Evolutionary conservation across 2,113 vertebrate species (phyloP).

Genomic region (Syngnathus floridae): DNA sequence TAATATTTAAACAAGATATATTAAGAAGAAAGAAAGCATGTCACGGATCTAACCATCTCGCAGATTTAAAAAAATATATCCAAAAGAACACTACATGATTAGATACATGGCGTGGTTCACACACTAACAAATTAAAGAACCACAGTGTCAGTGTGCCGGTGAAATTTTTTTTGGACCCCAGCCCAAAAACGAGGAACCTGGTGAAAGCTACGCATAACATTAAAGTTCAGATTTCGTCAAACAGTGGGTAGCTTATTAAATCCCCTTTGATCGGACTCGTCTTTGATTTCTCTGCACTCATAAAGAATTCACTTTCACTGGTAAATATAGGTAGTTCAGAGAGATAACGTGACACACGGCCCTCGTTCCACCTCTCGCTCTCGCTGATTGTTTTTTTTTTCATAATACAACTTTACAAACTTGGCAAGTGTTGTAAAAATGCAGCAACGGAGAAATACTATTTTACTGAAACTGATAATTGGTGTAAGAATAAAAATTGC

Average conservation of each 20-base stretch:
- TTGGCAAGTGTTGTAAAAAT: constrained; percentile 44
- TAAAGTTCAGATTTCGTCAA: constrained; percentile 86
- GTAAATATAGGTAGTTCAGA: constrained; percentile 99
- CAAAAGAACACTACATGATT: constrained; percentile 10
- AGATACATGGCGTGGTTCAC: constrained; percentile 64
- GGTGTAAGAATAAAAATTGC: background rate
- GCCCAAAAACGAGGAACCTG: constrained; percentile 62
- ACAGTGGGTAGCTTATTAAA: constrained; percentile 99
- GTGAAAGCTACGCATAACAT: constrained; percentile 84
- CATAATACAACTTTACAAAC: constrained; percentile 74
- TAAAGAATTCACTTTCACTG: constrained; percentile 99
- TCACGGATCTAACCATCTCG: background rate
- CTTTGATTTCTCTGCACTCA: constrained; percentile 98
- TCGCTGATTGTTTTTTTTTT: constrained; percentile 81
- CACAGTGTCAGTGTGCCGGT: too few relatives aligned
- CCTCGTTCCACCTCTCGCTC: constrained; percentile 80
- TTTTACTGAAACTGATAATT: background rate
- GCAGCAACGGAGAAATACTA: constrained; percentile 15
- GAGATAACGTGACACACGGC: constrained; percentile 88
- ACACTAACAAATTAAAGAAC: constrained; percentile 83
- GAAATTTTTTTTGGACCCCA: background rate
- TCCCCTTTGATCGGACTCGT: constrained; percentile 89
- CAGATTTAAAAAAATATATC: background rate
- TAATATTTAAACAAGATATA: background rate
- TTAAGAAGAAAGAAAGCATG: background rate